Evolutionary conservation across 2,888 invertebrate species (phyloP), one percentile per base, ranked within the genome.

Genomic region (Orchestes rusci): DNA sequence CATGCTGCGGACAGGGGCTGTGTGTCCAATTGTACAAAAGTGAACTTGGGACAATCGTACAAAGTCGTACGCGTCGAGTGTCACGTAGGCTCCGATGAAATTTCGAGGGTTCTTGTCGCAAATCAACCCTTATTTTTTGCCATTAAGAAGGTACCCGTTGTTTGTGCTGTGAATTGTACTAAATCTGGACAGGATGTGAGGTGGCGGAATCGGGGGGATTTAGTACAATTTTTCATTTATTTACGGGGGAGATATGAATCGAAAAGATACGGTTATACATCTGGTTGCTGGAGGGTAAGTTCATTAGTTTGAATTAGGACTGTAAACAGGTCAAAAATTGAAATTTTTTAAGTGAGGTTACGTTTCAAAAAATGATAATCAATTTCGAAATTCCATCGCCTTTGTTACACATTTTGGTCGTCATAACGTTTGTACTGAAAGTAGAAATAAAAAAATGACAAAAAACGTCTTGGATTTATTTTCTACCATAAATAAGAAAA

Each of bases 201-300:
- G n/a, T n/a, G n/a, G n/a, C n/a, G n/a, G n/a, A 32, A 32, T 23
- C 18, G 20, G 13, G 17, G 18, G 36, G 16, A 31, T 32, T 20
- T 32, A 2, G 12, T 16, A 29, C 12, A 35, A 35, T 13, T 31
- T 42, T n/a, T n/a, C n/a, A n/a, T n/a, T n/a, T n/a, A n/a, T n/a
- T n/a, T n/a, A n/a, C n/a, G n/a, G n/a, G n/a, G n/a, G 57, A 62
- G 65, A 62, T 54, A 82, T 82, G 82, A 78, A 79, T 75, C 83
- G 84, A 70, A 77, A 77, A 70, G 91, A 92, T 73, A 89, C 90
- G 58, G 79, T 92, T 59, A 91, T 93, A 72, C 93, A 94, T 75
- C 81, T 94, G 63, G 75, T 93, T 62, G 93, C 93, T 69, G 94
- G 94, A 78, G 93, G 93, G 94, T 94, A 76, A 80, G 90, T 80